phyloP scores from a whole-genome alignment of 2,797 vertebrate genomes.

The Myripristis murdjan region DNA sequence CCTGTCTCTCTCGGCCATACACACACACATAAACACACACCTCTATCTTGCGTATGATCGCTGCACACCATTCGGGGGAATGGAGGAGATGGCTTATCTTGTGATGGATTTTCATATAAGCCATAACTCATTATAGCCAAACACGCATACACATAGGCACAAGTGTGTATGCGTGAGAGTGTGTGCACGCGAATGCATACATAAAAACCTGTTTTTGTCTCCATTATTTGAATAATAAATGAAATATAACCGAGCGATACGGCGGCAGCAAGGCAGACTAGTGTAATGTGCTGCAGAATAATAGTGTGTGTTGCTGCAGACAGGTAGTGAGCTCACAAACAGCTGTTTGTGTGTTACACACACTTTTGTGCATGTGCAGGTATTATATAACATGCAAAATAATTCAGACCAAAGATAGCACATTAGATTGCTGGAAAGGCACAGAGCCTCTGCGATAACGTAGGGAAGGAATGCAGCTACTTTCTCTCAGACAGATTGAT shows the following conservation, averaged over 20 bases:
- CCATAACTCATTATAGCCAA: conserved; percentile 27
- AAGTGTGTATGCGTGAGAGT: not conserved
- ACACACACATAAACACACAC: conserved; percentile 5
- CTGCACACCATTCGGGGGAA: conserved; percentile 15
- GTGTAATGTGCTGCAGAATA: conserved; percentile 1
- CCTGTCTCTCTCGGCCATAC: conserved; percentile 11
- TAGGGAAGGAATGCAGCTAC: not conserved
- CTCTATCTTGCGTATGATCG: conserved; percentile 12
- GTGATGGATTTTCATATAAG: conserved; percentile 49
- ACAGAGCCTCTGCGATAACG: not conserved
- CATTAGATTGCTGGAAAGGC: not conserved
- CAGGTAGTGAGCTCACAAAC: conserved; percentile 8
- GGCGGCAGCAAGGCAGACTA: not conserved
- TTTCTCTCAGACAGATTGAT: conserved; percentile 8
- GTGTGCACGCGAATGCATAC: not conserved
- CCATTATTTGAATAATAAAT: conserved; percentile 11
- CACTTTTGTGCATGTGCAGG: not conserved
- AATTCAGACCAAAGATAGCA: conserved; percentile 3
- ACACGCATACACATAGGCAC: not conserved
- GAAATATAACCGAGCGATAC: not conserved
- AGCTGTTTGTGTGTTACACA: not conserved
- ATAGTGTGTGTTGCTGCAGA: conserved; percentile 6
- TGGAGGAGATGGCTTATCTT: conserved; percentile 12
- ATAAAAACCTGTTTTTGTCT: conserved; percentile 12
- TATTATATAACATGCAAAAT: not conserved